Base-by-base conservation (phyloP, 30 jellyfish, hydroid and myxozoan genomes). In the Catostylus mosaicus region DNA sequence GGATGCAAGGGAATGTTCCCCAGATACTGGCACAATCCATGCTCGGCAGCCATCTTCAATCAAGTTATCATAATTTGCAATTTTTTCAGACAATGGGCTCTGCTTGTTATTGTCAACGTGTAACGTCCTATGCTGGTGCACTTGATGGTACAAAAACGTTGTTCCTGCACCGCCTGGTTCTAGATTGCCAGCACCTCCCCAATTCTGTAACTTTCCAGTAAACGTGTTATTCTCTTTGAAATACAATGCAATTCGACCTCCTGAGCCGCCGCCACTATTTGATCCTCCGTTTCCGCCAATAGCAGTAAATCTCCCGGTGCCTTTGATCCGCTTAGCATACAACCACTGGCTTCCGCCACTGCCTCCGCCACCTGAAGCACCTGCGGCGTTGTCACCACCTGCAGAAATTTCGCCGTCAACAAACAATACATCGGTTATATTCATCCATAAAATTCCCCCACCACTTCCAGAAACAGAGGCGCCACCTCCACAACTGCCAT, bases 131-230 rank as follows among this genome's bases (percentile, higher is more conserved):
- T 83, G 93, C 22, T 67, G 61, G 56, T 83, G 48, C 20, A 47
- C 81, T 45, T 54, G 86, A 30, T 83, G 93, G 77, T 83, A 83
- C 64, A 83, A 34, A 51, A 83, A 83, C 18, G 86, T 56, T 30
- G 93, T 83, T 19, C 93, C 93, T 9, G 93, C 80, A 27, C 93
- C 93, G 3, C 93, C 93, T 14, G 93, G 87, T 74, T 83, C 93
- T 23, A 50, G 67, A 23, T 32, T 40, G 8, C 93, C 93, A 36
- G 40, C 60, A 5, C 93, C 93, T 12, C 93, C 93, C 86, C 86
- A 71, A 34, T 71, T 83, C 29, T 46, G 75, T 37, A 51, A 70
- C 68, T 63, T 68, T 22, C 93, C 93, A 52, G 86, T 73, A 24
- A 83, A 83, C 22, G 93, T 83, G 9, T 40, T 46, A 37, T 83